Evolutionary conservation across 2,888 invertebrate species (phyloP).

Genomic region (Mythimna impura): DNA sequence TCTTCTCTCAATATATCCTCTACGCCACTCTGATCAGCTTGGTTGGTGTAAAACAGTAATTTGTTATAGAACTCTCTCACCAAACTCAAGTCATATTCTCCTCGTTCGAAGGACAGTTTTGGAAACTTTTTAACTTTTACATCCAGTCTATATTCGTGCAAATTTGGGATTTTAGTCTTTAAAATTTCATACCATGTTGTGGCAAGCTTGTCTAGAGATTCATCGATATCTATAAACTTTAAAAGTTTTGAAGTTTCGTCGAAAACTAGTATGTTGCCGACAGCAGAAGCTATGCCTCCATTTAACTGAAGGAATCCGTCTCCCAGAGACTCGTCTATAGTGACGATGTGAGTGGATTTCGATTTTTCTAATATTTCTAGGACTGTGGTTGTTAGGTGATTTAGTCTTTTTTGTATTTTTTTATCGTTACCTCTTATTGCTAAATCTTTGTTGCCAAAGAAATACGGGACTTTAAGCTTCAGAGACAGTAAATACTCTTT

Average conservation of each 20-base stretch:
- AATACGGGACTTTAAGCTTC: constrained; percentile 45
- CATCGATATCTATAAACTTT: not conserved
- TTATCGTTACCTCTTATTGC: constrained; percentile 36
- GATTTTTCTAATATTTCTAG: constrained; percentile 27
- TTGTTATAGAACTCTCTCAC: constrained; percentile 44
- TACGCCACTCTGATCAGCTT: constrained; percentile 45
- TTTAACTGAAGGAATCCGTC: constrained; percentile 35
- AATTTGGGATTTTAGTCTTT: constrained; percentile 19
- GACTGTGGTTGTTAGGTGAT: constrained; percentile 16
- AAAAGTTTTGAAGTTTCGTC: constrained; percentile 41
- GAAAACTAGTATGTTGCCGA: constrained; percentile 52
- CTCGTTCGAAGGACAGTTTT: constrained; percentile 37
- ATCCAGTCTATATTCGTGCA: constrained; percentile 40
- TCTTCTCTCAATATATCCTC: constrained; percentile 35
- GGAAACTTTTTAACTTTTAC: constrained; percentile 49
- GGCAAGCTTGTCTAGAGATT: not conserved
- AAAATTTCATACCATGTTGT: constrained; percentile 17
- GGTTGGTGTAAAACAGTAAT: constrained; percentile 53
- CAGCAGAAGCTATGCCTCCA: constrained; percentile 49
- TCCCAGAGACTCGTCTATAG: constrained; percentile 42
- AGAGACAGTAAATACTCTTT: constrained; percentile 26
- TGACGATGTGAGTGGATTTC: constrained; percentile 9
- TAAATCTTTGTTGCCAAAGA: constrained; percentile 57
- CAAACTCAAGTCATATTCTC: constrained; percentile 36
- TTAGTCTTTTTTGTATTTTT: constrained; percentile 41